Conservation (phyloP, 2,113 vertebrate genomes). For the Miniopterus natalensis region DNA sequence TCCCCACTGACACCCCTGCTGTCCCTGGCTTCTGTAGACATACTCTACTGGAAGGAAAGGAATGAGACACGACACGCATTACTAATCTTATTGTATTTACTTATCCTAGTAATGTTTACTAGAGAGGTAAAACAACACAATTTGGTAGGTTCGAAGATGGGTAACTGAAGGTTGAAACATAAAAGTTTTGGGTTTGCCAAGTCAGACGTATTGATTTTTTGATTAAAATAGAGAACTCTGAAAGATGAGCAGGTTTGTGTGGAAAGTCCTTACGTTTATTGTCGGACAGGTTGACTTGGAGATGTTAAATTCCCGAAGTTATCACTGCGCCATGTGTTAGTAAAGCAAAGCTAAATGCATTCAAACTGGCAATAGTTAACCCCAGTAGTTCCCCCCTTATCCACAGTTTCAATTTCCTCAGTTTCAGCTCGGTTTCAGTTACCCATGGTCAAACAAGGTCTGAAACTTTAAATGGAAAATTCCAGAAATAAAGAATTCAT, state of each 20-base stretch:
- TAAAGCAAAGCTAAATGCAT: neutral
- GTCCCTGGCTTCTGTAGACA: accelerated
- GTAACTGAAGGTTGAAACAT: neutral
- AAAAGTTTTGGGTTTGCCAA: neutral
- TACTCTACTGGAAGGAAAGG: neutral
- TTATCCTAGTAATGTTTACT: neutral
- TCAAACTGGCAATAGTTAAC: neutral
- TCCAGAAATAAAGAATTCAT: neutral
- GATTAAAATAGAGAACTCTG: neutral
- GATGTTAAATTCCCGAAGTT: neutral
- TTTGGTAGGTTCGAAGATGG: neutral
- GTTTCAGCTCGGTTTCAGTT: neutral
- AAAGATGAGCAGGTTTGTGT: neutral
- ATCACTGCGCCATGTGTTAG: neutral
- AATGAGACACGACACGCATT: neutral
- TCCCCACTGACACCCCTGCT: neutral
- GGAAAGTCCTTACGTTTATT: neutral
- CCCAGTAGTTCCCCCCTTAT: neutral
- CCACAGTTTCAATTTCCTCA: neutral
- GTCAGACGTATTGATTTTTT: neutral
- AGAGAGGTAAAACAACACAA: neutral
- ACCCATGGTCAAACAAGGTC: too few species aligned
- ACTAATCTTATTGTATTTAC: neutral
- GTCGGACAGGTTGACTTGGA: neutral
- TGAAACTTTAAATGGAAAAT: neutral